These are phyloP conservation scores for Protonemura montana DNA, from an alignment of 2,888 invertebrate species.

Conservation along the genomic window DNA sequence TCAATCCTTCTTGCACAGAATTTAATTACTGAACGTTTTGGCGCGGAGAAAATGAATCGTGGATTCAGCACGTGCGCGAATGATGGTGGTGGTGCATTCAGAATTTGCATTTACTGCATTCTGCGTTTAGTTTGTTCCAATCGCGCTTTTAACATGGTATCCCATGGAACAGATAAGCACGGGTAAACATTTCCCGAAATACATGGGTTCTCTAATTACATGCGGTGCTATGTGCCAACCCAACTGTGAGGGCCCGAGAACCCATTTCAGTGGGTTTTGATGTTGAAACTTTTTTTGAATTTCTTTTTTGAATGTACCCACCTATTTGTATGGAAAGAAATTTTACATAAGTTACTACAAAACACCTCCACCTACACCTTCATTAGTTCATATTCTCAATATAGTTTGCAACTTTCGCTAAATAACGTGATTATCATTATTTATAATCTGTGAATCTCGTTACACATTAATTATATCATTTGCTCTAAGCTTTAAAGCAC, in stretches of 20 bases:
- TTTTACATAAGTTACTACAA: too few relatives aligned
- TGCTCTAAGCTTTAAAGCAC: not conserved
- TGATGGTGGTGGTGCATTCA: not conserved
- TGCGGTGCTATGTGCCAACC: too few relatives aligned
- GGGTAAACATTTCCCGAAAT: not conserved
- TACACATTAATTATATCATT: too few relatives aligned
- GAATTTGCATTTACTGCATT: not conserved
- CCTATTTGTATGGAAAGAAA: too few relatives aligned
- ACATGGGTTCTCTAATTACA: not conserved
- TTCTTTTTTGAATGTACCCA: too few relatives aligned
- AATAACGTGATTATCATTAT: not conserved
- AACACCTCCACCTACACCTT: too few relatives aligned
- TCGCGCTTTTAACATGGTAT: not conserved
- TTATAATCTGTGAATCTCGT: too few relatives aligned
- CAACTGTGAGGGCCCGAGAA: too few relatives aligned
- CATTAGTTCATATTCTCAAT: conserved; percentile 1
- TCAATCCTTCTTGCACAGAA: conserved; percentile 16
- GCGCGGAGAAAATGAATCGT: not conserved
- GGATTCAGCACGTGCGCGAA: not conserved
- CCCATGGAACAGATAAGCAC: not conserved
- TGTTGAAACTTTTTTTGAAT: too few relatives aligned
- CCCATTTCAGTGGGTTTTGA: too few relatives aligned
- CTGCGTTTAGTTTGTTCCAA: not conserved
- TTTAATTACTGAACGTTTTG: conserved; percentile 22
- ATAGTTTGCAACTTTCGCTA: not conserved